phyloP scores from a whole-genome alignment of 1,140 invertebrate genomes.

The Aphis craccivora region DNA sequence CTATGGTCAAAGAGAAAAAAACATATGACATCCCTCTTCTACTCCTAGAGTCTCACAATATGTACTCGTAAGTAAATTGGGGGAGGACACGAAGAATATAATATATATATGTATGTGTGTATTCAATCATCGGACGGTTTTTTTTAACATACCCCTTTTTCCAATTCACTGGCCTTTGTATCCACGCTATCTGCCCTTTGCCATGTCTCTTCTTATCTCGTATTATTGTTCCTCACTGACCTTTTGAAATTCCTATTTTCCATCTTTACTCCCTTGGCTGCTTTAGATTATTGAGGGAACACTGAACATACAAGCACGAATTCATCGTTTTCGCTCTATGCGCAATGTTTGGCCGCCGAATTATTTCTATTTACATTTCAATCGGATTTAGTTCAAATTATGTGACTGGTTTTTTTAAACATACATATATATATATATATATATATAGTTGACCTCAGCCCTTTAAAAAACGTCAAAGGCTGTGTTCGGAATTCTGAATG shows the following conservation, averaged over 20 bases:
- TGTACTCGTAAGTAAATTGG: constrained; percentile 57
- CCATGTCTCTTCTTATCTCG: constrained; percentile 56
- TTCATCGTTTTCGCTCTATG: constrained; percentile 41
- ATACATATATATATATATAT: not conserved
- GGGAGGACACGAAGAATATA: constrained; percentile 37
- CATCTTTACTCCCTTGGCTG: constrained; percentile 26
- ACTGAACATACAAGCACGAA: constrained; percentile 33
- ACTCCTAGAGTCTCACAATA: not conserved
- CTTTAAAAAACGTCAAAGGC: constrained; percentile 21
- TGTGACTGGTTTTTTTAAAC: constrained; percentile 12
- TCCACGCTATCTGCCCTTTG: constrained; percentile 55
- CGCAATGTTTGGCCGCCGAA: constrained; percentile 47
- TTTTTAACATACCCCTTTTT: constrained; percentile 58
- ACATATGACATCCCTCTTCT: constrained; percentile 50
- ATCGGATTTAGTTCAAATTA: constrained; percentile 42
- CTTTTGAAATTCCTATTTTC: constrained; percentile 56
- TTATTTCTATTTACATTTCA: constrained; percentile 58
- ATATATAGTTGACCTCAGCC: not conserved
- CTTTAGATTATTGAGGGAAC: constrained; percentile 53
- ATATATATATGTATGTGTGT: constrained; percentile 26
- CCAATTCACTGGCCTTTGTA: constrained; percentile 57
- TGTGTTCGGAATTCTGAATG: constrained; percentile 47
- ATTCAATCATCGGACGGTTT: constrained; percentile 55
- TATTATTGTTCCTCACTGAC: constrained; percentile 58
- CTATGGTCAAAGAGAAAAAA: constrained; percentile 48